Evolutionary conservation across 2,888 invertebrate species (phyloP).

Genomic region (Holacanthella duospinosa): DNA sequence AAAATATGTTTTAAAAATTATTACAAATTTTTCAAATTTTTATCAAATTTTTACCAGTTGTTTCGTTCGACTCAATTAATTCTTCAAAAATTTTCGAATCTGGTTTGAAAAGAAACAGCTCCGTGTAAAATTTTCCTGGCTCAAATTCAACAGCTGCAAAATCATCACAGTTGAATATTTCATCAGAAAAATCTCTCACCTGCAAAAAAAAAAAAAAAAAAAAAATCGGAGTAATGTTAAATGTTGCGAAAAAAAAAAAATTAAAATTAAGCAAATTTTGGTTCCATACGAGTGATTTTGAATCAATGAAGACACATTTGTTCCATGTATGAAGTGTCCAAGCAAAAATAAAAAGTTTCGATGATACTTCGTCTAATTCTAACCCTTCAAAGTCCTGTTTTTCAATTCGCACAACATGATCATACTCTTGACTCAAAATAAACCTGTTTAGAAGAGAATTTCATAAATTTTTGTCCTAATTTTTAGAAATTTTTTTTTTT

Average conservation of each 20-base stretch:
- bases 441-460: neutral
- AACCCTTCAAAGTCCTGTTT: neutral
- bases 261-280: neutral
- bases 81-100: neutral
- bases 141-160: neutral
- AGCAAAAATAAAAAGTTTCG: neutral
- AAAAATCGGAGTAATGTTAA: neutral
- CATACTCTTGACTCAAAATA: slow-evolving; percentile 1
- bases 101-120: neutral
- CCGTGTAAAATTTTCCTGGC: neutral
- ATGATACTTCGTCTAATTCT: neutral
- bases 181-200: neutral
- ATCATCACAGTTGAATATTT: neutral
- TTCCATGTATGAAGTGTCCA: neutral
- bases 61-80: neutral
- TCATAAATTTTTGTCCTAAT: neutral
- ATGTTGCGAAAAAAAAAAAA: neutral
- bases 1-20: neutral
- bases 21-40: too few relatives aligned
- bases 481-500: neutral
- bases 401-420: neutral
- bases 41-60: too few relatives aligned
- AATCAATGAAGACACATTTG: neutral
- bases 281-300: neutral
- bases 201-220: neutral